Evolutionary conservation across 2,113 vertebrate species (phyloP), one percentile per base, ranked within the genome.

Genomic region (Hyperopisus bebe): DNA sequence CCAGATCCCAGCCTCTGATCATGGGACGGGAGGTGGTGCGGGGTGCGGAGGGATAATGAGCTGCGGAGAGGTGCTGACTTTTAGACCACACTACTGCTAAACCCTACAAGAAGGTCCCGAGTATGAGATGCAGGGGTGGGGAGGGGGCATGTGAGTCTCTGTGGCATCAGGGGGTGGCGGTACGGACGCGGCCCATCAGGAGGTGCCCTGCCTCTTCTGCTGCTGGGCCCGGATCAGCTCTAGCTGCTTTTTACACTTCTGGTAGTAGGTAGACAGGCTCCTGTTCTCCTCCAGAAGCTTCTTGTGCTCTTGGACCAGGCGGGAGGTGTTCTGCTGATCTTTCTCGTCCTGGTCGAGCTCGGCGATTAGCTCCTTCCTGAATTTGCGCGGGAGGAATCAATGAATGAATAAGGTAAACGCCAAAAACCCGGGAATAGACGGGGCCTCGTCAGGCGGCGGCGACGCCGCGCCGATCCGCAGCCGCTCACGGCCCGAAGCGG

Each of bases 341-440:
- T 99, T 99, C 96, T 99, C 98, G 93, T 99, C 98, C 96, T 99
- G 98, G 96, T 99, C 98, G 95, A 99, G 96, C 95, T 99, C 98
- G 90, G 98, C 98, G 92, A 99, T 98, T 90, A 99, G 96, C 94
- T 99, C 98, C 92, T 98, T 98, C 93, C 98, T 99, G 21, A 15
- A 47, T 42, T 47, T 11, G 31, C 0, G 55, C 19, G 46, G 5
- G 44, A 27, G 27, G 70, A 74, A 53, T 35, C 35, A 46, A 82
- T 27, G 44, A 62, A 31, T 39, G 35, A 13, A 10, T 39, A 44
- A 66, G 24, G 24, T 27, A 1, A 1, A 51, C 9, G n/a, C 24
- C 7, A 58, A 19, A 21, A 9, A 10, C 35, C 21, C 6, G 42
- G 35, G 13, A 44, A 35, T 48, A 50, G 62, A 48, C 11, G 39